These are phyloP conservation scores for Ahaetulla prasina DNA, from an alignment of 2,113 vertebrate genomes.

Conservation along the genomic window DNA sequence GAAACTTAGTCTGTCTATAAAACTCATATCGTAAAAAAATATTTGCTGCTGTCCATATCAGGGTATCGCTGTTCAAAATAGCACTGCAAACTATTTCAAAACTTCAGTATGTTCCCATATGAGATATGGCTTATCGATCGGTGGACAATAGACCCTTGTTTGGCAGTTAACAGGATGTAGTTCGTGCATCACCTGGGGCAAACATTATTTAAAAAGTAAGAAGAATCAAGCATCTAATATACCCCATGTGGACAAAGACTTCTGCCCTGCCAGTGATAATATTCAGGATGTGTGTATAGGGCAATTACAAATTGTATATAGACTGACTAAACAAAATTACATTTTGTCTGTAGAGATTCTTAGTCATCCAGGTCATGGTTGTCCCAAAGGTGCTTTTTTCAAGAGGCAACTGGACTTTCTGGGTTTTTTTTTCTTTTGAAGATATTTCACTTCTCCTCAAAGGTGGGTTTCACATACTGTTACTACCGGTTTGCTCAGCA, in stretches of 20 bases:
- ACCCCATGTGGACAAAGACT: conserved; percentile 24
- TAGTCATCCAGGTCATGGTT: too few relatives aligned
- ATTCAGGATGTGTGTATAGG: background rate
- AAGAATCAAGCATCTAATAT: background rate
- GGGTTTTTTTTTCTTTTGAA: too few relatives aligned
- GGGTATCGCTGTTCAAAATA: conserved; percentile 25
- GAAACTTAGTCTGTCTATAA: conserved; percentile 2
- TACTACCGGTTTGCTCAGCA: too few relatives aligned
- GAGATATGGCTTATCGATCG: conserved; percentile 38
- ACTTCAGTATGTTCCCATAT: conserved; percentile 35
- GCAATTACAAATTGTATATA: background rate
- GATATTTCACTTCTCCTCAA: too few relatives aligned
- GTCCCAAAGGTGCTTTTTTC: too few relatives aligned
- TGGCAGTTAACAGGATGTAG: background rate
- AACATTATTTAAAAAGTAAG: background rate
- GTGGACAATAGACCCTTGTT: conserved; percentile 5
- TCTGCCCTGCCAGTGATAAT: conserved; percentile 13
- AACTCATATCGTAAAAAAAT: conserved; percentile 1
- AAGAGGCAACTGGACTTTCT: too few relatives aligned
- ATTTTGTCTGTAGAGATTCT: background rate
- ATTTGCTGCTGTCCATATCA: conserved; percentile 11
- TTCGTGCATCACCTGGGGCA: background rate
- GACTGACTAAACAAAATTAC: conserved; percentile 36
- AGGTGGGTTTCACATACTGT: too few relatives aligned
- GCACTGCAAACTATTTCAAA: conserved; percentile 29